A percentile compares a stretch with the other conserved stretches of the same genome.
phyloP scores from a whole-genome alignment of 2,888 invertebrate species.

The Notodonta ziczac region DNA sequence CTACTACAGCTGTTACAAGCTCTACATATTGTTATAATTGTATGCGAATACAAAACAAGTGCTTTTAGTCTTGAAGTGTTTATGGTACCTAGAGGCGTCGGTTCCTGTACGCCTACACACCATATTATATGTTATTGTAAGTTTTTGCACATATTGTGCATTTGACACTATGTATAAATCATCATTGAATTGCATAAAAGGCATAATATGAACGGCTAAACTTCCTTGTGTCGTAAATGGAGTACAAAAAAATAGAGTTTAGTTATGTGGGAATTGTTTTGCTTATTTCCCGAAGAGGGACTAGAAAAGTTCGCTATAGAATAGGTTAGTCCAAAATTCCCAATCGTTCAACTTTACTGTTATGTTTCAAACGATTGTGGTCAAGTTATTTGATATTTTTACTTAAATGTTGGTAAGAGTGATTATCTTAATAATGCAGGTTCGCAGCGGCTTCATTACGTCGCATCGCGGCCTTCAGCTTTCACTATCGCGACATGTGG shows the following conservation, averaged over 20 bases:
- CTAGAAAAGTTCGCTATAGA: too few species aligned
- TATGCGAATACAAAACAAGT: too few species aligned
- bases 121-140: slow-evolving; percentile 5
- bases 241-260: slow-evolving; percentile 19
- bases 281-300: too few species aligned
- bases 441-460: slow-evolving; percentile 46
- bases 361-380: neutral
- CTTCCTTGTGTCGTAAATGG: slow-evolving; percentile 23
- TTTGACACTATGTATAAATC: slow-evolving; percentile 23
- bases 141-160: slow-evolving; percentile 19
- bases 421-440: slow-evolving; percentile 30
- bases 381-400: neutral
- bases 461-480: slow-evolving; percentile 64
- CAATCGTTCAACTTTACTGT: too few species aligned
- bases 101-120: slow-evolving; percentile 13
- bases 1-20: too few species aligned
- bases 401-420: neutral
- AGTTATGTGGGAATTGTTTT: too few species aligned
- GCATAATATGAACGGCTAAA: slow-evolving; percentile 9
- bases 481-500: slow-evolving; percentile 64
- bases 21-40: too few species aligned
- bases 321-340: too few species aligned
- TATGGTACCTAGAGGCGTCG: neutral
- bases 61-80: too few species aligned
- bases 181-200: slow-evolving; percentile 11